Base-by-base conservation (phyloP, 2,888 invertebrate species). In the Drosophila formosana region DNA sequence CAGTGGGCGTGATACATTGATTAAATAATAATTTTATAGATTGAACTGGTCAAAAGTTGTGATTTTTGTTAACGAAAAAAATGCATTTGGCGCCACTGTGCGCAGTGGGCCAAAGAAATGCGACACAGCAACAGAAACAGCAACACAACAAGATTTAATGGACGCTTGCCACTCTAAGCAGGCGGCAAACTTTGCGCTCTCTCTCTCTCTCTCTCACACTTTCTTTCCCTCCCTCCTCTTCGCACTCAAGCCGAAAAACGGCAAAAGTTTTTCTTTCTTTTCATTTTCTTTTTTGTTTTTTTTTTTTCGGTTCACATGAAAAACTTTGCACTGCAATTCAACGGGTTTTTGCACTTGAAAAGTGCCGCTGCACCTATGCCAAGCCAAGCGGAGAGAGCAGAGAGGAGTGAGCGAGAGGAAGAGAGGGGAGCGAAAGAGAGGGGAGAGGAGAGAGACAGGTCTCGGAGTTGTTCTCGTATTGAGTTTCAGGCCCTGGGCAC, bases 321-420 rank as follows among this genome's bases (percentile, higher is more conserved):
- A 75, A 83, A 78, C 68, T 84, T 84, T 75, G 61, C 64, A 72
- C 66, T 73, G 75, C 78, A 72, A 83, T 80, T 83, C 71, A 82
- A 82, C 71, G 39, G 72, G 72, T 76, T 85, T 68, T 68, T 74
- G 80, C 74, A 79, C 72, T 68, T 82, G 76, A 84, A 76, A 72
- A 71, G 39, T 39, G 39, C 39, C 13, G 39, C 39, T 39, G 72
- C 80, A 80, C 72, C 77, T 82, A 70, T 60, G 66, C 46, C 75
- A 64, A 52, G 23, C 56, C 4, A 28, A 18, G 11, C 6, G 30
- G 3, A 5, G 1, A 4, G 18, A 23, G 43, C 2, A n/a, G n/a
- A n/a, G n/a, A n/a, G n/a, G n/a, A n/a, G 7, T 1, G 6, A 7
- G 8, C 2, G 5, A 9, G 7, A 0, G 4, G 3, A 0, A 9